A percentile compares a stretch with the other conserved stretches of the same genome.
phyloP scores from a whole-genome alignment of 2,888 invertebrate genomes.

The Brachypalpus laphriformis region DNA sequence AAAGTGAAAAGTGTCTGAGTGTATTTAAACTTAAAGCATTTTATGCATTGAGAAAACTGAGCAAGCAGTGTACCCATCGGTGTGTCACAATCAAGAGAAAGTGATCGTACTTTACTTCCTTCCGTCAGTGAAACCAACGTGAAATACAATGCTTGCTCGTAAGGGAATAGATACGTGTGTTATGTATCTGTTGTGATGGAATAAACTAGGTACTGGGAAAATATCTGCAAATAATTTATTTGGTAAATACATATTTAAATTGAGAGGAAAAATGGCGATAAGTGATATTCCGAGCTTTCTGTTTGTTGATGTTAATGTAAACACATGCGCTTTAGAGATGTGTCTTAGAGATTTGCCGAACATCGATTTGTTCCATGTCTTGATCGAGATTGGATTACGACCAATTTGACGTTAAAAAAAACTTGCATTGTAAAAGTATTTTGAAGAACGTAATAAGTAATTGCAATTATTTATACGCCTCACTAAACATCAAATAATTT shows the following conservation, averaged over 20 bases:
- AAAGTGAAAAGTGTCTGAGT: not conserved
- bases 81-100: conserved; percentile 66
- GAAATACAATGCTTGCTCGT: conserved; percentile 35
- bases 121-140: conserved; percentile 41
- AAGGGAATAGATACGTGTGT: not conserved
- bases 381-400: no score
- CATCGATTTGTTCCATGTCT: no score
- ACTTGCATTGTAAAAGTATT: no score
- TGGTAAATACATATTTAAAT: not conserved
- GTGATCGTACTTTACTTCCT: conserved; percentile 61
- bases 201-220: not conserved
- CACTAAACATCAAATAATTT: no score
- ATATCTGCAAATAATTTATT: conserved; percentile 5
- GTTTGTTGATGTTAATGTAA: not conserved
- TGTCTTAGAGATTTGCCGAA: no score
- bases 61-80: conserved; percentile 16
- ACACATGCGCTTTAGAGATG: no score
- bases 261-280: not conserved
- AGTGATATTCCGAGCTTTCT: not conserved
- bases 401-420: no score
- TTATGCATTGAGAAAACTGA: not conserved
- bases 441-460: no score
- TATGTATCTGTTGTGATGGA: not conserved
- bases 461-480: no score
- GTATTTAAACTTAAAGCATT: not conserved